Percentiles rank a stretch among this genome's conserved stretches.
phyloP scores from a whole-genome alignment of 2,888 invertebrate species.

The Chrysodeixis includens region DNA sequence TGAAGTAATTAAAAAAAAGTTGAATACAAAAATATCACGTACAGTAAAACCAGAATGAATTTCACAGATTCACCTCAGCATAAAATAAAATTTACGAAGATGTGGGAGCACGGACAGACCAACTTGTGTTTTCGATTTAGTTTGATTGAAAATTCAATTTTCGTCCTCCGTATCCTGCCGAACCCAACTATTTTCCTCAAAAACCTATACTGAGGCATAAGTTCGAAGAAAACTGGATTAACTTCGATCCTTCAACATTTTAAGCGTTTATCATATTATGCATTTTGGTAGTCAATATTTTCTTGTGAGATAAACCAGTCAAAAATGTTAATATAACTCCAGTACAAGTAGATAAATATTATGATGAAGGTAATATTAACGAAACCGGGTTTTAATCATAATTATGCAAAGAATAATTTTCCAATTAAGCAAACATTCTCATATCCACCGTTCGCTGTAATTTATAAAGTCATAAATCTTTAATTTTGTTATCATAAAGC shows the following conservation, averaged over 20 bases:
- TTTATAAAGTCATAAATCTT: slow-evolving; percentile 16
- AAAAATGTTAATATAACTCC: neutral
- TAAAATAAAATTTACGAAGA: neutral
- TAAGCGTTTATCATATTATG: neutral
- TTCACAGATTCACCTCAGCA: neutral
- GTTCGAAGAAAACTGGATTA: neutral
- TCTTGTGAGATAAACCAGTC: neutral
- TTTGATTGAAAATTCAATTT: slow-evolving; percentile 49
- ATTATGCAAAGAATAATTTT: slow-evolving; percentile 6
- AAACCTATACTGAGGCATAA: slow-evolving; percentile 1
- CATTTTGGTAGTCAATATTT: neutral
- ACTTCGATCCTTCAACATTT: neutral
- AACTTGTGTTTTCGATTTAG: slow-evolving; percentile 16
- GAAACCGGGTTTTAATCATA: neutral
- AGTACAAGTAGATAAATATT: neutral
- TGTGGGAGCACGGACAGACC: slow-evolving; percentile 11
- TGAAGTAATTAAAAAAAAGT: neutral
- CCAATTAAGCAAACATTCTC: slow-evolving; percentile 9
- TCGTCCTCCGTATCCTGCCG: slow-evolving; percentile 17
- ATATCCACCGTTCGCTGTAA: slow-evolving; percentile 7
- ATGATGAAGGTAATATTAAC: neutral
- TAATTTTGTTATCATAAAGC: slow-evolving; percentile 23
- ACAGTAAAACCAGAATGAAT: neutral
- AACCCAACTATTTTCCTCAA: slow-evolving; percentile 14
- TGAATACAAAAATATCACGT: neutral